Evolutionary conservation across 2,113 vertebrate genomes (phyloP).

Genomic region (Microtus oregoni): DNA sequence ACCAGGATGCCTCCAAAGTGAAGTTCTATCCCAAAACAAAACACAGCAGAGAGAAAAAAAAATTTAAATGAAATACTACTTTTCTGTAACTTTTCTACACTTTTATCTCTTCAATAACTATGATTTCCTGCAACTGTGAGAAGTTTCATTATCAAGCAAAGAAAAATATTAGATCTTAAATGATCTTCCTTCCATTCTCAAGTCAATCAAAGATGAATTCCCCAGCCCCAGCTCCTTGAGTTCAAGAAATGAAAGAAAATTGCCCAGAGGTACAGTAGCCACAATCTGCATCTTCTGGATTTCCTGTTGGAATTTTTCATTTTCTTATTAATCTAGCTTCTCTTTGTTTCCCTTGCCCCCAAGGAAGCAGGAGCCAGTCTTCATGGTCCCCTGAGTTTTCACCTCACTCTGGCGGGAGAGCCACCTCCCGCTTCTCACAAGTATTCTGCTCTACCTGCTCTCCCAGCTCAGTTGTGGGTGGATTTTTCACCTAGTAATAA

Average conservation of each 20-base stretch:
- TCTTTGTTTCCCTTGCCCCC: background rate
- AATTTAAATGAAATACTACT: background rate
- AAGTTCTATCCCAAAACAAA: background rate
- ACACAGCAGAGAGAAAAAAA: background rate
- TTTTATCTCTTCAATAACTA: background rate
- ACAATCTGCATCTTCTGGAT: background rate
- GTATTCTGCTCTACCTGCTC: background rate
- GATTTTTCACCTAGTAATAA: background rate
- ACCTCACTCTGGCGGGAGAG: background rate
- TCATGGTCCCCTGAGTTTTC: background rate
- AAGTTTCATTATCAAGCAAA: conserved; percentile 38
- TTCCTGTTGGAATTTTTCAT: background rate
- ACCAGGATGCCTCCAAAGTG: background rate
- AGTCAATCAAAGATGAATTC: conserved; percentile 54
- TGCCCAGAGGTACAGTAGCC: background rate
- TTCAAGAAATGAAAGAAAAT: conserved; percentile 46
- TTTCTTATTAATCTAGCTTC: background rate
- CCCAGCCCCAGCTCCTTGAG: background rate
- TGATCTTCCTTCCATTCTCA: background rate
- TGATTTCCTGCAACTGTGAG: background rate
- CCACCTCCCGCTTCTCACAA: background rate
- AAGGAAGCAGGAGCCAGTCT: background rate
- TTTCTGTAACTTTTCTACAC: background rate
- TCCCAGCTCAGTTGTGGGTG: background rate
- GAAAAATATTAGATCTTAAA: conserved; percentile 43